A percentile compares a stretch with the other conserved stretches of the same genome.
These are phyloP conservation scores for Carpatolechia fugitivella DNA, from an alignment of 2,888 invertebrate species.

Conservation along the genomic window DNA sequence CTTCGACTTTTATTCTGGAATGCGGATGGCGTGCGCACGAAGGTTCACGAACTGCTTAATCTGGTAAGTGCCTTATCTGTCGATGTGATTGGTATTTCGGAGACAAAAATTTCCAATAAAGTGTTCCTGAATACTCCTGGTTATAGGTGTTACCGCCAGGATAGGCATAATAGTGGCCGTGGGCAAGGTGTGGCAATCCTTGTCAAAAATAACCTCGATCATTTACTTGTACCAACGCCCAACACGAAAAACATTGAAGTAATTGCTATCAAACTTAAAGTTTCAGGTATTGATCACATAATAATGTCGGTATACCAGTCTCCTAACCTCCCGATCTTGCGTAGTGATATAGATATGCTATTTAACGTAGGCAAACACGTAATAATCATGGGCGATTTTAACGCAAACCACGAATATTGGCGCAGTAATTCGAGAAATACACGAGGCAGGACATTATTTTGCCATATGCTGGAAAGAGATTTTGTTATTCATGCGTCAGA, in stretches of 20 bases:
- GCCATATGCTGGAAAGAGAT: slow-evolving; percentile 12
- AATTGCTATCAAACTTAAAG: background rate
- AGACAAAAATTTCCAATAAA: slow-evolving; percentile 2
- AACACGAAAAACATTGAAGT: background rate
- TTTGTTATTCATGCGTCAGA: slow-evolving; percentile 6
- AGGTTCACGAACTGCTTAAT: slow-evolving; percentile 6
- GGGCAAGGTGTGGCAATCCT: slow-evolving; percentile 12
- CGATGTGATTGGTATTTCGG: slow-evolving; percentile 11
- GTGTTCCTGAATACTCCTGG: background rate
- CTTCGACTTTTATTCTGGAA: slow-evolving; percentile 10
- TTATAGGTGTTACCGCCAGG: slow-evolving; percentile 4
- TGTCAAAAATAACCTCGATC: background rate
- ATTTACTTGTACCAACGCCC: background rate
- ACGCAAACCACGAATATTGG: slow-evolving; percentile 13
- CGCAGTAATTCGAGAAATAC: background rate
- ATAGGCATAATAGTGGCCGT: background rate
- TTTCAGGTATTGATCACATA: background rate
- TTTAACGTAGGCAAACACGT: slow-evolving; percentile 9
- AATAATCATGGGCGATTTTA: slow-evolving; percentile 15
- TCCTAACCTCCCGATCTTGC: slow-evolving; percentile 10
- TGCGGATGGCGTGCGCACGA: slow-evolving; percentile 11
- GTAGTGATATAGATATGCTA: slow-evolving; percentile 11
- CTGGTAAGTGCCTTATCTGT: slow-evolving; percentile 12
- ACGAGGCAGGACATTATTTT: background rate
- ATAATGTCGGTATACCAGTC: slow-evolving; percentile 16